Base-by-base conservation (phyloP, 2,113 vertebrate species). In the Passer montanus region DNA sequence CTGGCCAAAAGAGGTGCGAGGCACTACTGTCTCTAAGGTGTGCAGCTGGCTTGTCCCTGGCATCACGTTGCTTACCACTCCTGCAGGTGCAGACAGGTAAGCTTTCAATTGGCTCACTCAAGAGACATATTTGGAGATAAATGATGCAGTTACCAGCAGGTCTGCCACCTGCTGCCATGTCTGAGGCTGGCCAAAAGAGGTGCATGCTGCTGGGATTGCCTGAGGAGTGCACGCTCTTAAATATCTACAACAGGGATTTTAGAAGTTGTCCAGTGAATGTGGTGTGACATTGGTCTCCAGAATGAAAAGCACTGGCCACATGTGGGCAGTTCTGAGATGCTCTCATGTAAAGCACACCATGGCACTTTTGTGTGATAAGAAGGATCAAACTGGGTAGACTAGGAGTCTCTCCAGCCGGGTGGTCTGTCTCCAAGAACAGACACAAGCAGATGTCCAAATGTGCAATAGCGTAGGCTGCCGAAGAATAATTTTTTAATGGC, bases 191-290 rank as follows among this genome's bases (percentile, higher is more conserved):
- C 30, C 62, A 47, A 37, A 56, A 58, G 50, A 22, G 8, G 2
- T 35, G 30, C 0, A 1, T 37, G 46, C 14, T 26, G 14, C 55
- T 33, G 24, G 7, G 43, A 8, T 18, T 69, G 50, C 59, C 49
- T 73, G 72, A 73, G 53, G 33, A 41, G 31, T 7, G 22, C n/a
- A 20, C 11, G 11, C 11, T 79, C 8, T 13, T 18, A 37, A n/a
- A 11, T 28, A 13, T 24, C 17, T n/a, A 33, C 33, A 33, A 37
- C 35, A n/a, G 23, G 13, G 35, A 55, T 78, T 74, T 91, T 46
- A 70, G 68, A 59, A 89, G 27, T 2, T 84, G 47, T 4, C 26
- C 44, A 20, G n/a, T 31, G 60, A 84, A 56, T 0, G 0, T 27
- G 47, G 13, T 52, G 43, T 91, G 77, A 26, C 30, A 2, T 8